phyloP scores from a whole-genome alignment of 1,140 invertebrate genomes.

The Caenorhabditis remanei region DNA sequence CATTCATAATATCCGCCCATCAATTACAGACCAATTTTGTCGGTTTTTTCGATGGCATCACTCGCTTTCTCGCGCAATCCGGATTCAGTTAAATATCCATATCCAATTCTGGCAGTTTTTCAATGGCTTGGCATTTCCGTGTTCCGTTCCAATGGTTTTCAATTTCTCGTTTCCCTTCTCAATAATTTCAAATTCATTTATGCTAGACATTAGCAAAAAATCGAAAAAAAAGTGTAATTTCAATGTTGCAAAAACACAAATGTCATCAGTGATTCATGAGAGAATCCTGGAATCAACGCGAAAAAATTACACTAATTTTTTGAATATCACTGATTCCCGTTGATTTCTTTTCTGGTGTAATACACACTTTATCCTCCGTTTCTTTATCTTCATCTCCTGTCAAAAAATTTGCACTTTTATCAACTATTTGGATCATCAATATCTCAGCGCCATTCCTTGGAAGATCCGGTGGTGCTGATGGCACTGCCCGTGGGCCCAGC shows the following conservation, averaged over 20 bases:
- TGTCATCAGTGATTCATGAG: constrained; percentile 6
- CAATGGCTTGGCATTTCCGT: neutral
- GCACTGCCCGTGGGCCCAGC: constrained; percentile 5
- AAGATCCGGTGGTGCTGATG: neutral
- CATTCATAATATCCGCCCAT: neutral
- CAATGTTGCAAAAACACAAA: neutral
- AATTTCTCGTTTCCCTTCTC: neutral
- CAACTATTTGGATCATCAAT: neutral
- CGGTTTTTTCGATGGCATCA: constrained; percentile 27
- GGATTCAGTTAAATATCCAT: neutral
- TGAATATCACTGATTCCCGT: constrained; percentile 21
- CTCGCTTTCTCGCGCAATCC: constrained; percentile 5
- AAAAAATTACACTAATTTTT: constrained; percentile 43
- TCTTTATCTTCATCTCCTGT: neutral
- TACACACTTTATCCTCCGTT: neutral
- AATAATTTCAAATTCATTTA: too few relatives aligned
- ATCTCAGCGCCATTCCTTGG: neutral
- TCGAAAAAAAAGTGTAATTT: neutral
- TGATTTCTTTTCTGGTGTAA: constrained; percentile 5
- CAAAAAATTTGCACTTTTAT: constrained; percentile 36
- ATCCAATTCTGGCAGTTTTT: neutral
- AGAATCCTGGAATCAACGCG: neutral
- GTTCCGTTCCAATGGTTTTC: constrained; percentile 20
- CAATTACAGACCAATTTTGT: constrained; percentile 26
- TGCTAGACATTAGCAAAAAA: too few relatives aligned